These are phyloP conservation scores for Phlogophora meticulosa DNA, from an alignment of 2,888 invertebrate species.

Conservation along the genomic window DNA sequence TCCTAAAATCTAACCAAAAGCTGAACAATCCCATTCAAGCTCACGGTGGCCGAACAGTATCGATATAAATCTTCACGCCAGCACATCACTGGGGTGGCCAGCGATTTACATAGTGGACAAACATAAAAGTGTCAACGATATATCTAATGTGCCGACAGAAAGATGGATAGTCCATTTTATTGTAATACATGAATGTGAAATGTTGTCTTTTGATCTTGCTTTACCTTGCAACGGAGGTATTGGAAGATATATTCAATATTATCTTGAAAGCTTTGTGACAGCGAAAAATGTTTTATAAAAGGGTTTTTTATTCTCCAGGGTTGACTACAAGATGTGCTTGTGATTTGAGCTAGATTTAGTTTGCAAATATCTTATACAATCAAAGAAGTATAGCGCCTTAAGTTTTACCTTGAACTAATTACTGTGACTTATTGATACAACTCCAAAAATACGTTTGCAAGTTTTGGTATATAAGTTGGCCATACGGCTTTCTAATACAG, in stretches of 20 bases:
- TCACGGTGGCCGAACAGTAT: constrained; percentile 68
- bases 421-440: too few species aligned
- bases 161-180: constrained; percentile 71
- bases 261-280: constrained; percentile 27
- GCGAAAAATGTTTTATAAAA: background rate
- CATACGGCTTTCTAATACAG: too few species aligned
- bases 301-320: background rate
- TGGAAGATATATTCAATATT: constrained; percentile 32
- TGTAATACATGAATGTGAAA: constrained; percentile 61
- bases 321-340: background rate
- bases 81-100: constrained; percentile 66
- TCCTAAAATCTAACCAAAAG: constrained; percentile 28
- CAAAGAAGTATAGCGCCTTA: too few species aligned
- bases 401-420: too few species aligned
- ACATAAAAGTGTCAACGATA: constrained; percentile 81
- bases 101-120: constrained; percentile 71
- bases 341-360: background rate
- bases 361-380: too few species aligned
- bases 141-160: constrained; percentile 75
- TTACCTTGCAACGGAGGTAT: constrained; percentile 40
- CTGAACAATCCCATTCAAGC: constrained; percentile 66
- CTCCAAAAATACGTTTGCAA: too few species aligned
- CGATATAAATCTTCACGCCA: constrained; percentile 74
- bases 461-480: too few species aligned
- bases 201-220: constrained; percentile 47